Evolutionary conservation across 2,113 vertebrate genomes (phyloP).

Genomic region (Phasianus colchicus): DNA sequence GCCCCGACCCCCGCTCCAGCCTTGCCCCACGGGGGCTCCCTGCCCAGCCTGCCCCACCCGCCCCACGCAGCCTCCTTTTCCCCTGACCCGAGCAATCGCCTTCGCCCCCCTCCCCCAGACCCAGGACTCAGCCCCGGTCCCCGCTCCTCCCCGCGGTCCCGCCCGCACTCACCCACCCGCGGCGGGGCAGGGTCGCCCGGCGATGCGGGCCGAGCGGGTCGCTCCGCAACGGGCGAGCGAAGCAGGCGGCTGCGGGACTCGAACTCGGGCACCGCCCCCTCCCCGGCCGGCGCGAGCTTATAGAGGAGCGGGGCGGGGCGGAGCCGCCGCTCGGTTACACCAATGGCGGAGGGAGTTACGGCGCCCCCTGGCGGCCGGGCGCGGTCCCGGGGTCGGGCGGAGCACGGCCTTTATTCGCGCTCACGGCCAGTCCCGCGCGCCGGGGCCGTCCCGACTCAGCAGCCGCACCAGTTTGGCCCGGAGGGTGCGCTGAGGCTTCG

Average conservation of each 20-base stretch:
- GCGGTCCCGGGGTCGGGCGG: background rate
- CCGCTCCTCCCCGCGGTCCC: background rate
- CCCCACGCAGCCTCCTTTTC: background rate
- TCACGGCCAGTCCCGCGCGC: slow-evolving; percentile 65
- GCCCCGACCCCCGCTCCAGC: too few relatives aligned
- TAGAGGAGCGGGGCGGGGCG: background rate
- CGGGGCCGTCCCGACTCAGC: slow-evolving; percentile 69
- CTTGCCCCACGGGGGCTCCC: background rate
- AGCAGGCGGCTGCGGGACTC: fast-evolving
- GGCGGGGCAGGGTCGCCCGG: background rate
- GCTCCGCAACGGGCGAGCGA: fast-evolving
- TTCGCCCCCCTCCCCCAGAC: background rate
- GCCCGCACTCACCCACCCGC: background rate
- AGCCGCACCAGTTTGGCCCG: slow-evolving; percentile 76
- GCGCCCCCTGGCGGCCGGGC: background rate
- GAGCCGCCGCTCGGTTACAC: fast-evolving
- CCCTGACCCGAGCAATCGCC: background rate
- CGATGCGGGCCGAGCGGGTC: background rate
- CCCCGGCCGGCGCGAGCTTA: background rate
- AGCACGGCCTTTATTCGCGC: background rate
- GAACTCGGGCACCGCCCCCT: slow-evolving; percentile 27
- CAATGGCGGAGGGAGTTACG: background rate
- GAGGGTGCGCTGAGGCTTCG: slow-evolving; percentile 46
- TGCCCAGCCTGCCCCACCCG: background rate
- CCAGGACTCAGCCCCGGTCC: background rate